These are phyloP conservation scores for Erpobdella octoculata DNA, from an alignment of 2,888 invertebrate species.

Conservation along the genomic window DNA sequence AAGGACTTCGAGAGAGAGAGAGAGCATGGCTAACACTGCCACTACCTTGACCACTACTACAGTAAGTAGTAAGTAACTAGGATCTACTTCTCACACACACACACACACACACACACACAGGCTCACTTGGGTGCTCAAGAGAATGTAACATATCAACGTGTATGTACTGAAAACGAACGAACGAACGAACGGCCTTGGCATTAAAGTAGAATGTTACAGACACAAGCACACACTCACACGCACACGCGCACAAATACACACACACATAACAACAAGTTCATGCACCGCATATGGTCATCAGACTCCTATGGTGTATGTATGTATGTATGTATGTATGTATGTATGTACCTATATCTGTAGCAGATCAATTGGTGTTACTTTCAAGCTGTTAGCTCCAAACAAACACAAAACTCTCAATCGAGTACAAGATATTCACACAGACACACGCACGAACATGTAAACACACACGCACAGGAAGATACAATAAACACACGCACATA, in stretches of 20 bases:
- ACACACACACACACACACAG: constrained; percentile 5
- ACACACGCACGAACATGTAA: too few relatives aligned
- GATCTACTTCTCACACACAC: not conserved
- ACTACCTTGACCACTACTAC: too few relatives aligned
- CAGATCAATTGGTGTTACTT: constrained; percentile 10
- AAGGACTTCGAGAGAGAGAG: too few relatives aligned
- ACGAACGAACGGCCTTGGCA: not conserved
- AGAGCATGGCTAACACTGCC: too few relatives aligned
- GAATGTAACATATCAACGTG: too few relatives aligned
- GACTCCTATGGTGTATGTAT: not conserved
- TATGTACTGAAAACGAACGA: too few relatives aligned
- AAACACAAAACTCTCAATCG: not conserved
- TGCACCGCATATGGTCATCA: not conserved
- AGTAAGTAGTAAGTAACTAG: too few relatives aligned
- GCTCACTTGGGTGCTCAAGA: too few relatives aligned
- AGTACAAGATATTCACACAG: too few relatives aligned
- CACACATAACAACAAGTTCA: not conserved
- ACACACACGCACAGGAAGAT: too few relatives aligned
- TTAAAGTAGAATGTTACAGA: not conserved
- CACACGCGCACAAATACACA: not conserved
- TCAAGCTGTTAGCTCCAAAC: not conserved
- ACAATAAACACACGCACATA: too few relatives aligned
- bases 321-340: constrained; percentile 11
- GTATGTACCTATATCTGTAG: not conserved
- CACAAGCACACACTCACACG: not conserved